These are phyloP conservation scores for Ptychobarbus kaznakovi DNA, from an alignment of 2,797 vertebrate species.

Conservation along the genomic window DNA sequence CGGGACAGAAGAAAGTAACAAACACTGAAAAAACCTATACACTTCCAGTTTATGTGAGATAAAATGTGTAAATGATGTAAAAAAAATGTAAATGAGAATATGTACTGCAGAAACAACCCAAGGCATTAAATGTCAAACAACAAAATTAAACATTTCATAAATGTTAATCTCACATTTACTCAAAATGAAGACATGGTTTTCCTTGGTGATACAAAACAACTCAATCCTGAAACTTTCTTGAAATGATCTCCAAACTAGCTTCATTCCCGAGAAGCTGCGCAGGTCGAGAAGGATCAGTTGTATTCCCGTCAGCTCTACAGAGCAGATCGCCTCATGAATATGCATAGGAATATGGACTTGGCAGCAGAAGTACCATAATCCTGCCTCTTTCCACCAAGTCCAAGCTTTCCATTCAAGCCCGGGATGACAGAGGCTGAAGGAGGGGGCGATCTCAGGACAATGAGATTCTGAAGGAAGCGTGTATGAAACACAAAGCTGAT, in stretches of 20 bases:
- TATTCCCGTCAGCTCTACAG: slow-evolving; percentile 52
- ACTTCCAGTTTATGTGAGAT: not conserved
- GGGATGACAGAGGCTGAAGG: slow-evolving; percentile 8
- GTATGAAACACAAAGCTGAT: slow-evolving; percentile 18
- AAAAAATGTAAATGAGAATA: not conserved
- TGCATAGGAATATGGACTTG: slow-evolving; percentile 36
- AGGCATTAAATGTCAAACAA: not conserved
- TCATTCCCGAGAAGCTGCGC: not conserved
- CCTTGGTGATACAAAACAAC: not conserved
- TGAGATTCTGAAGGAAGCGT: slow-evolving; percentile 29
- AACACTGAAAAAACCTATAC: not conserved
- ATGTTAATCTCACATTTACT: not conserved
- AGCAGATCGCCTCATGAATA: slow-evolving; percentile 53
- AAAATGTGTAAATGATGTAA: too few species aligned
- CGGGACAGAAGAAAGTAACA: not conserved
- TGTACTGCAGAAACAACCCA: not conserved
- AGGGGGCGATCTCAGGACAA: slow-evolving; percentile 19
- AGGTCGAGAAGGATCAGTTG: slow-evolving; percentile 47
- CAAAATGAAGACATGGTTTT: not conserved
- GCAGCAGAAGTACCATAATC: slow-evolving; percentile 29
- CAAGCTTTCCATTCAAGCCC: slow-evolving; percentile 12
- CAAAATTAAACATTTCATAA: not conserved
- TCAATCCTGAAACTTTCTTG: slow-evolving; percentile 9
- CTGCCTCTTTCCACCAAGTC: slow-evolving; percentile 7
- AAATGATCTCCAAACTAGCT: slow-evolving; percentile 4